Evolutionary conservation across 2,888 invertebrate species (phyloP), one percentile per base, ranked within the genome.

Genomic region (Euplagia quadripunctaria): DNA sequence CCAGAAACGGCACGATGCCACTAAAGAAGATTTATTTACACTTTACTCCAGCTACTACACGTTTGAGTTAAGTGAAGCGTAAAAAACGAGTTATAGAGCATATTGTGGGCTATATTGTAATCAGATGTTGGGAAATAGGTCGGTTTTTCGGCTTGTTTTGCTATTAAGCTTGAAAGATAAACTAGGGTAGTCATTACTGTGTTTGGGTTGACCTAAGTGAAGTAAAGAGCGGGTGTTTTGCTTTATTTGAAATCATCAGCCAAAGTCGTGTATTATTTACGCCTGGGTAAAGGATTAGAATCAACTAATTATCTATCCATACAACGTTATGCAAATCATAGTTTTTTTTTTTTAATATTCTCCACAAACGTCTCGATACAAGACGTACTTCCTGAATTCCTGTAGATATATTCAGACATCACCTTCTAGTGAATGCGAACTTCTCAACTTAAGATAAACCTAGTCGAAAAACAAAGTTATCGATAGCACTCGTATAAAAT

Each of bases 21-120:
- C 88, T 90, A 90, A 88, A 90, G 83, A 85, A 90, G 87, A 90
- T 89, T 90, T 90, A 90, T 90, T 87, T 85, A 89, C 89, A 89
- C 90, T 90, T 89, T 89, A 88, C 90, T 89, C 86, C 84, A 86
- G 86, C 77, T 74, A 73, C 76, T 79, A 77, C 85, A 82, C 82
- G 85, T 85, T 85, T 85, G 82, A 81, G 86, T 85, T 86, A 86
- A 88, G 81, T 88, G 78, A 81, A 85, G 85, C 80, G 86, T 85
- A 87, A 89, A 89, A 89, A 89, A 78, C 81, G 84, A 79, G 72
- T 80, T 80, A 73, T 76, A 73, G 78, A 74, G 66, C 72, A 71
- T 79, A 77, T 78, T 78, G 82, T 82, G 43, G 55, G 42, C 20
- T 51, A 41, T 74, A 70, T 70, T 70, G 67, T 52, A 20, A 73